Conservation (phyloP, 2,797 vertebrate genomes). For the Protonibea diacanthus region DNA sequence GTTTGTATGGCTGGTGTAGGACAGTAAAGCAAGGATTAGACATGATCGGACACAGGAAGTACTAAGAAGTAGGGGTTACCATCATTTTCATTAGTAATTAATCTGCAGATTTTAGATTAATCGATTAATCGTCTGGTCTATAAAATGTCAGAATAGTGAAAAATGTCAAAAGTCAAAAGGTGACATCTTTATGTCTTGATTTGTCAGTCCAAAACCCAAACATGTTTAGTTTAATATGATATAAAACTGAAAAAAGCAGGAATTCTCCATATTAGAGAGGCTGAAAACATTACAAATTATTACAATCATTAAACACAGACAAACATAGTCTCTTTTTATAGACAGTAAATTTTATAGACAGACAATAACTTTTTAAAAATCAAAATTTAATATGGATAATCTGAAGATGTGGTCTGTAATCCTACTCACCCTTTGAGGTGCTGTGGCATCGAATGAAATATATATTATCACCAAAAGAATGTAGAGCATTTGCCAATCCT, state of each 20-base stretch:
- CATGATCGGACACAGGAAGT: conserved; percentile 44
- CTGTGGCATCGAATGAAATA: neutral
- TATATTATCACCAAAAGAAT: conserved; percentile 16
- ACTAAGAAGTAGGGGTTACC: conserved; percentile 1
- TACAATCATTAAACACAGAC: neutral
- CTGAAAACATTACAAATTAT: too few relatives aligned
- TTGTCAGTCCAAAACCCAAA: too few relatives aligned
- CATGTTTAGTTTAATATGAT: too few relatives aligned
- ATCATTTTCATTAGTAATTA: too few relatives aligned
- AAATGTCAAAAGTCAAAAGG: too few relatives aligned
- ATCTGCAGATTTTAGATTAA: too few relatives aligned
- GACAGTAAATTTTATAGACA: neutral
- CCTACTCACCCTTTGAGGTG: neutral
- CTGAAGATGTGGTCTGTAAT: neutral
- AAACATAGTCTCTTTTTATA: neutral
- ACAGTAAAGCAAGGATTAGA: conserved; percentile 51
- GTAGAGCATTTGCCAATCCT: conserved; percentile 36
- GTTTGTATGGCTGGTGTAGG: conserved; percentile 41
- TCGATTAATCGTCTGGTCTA: too few relatives aligned
- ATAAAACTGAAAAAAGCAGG: too few relatives aligned
- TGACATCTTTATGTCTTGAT: too few relatives aligned
- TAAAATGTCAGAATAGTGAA: too few relatives aligned
- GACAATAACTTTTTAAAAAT: neutral
- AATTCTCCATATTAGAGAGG: too few relatives aligned
- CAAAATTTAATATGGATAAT: neutral